These are phyloP conservation scores for Mus minutoides DNA, from an alignment of 2,797 vertebrate species.

Conservation along the genomic window DNA sequence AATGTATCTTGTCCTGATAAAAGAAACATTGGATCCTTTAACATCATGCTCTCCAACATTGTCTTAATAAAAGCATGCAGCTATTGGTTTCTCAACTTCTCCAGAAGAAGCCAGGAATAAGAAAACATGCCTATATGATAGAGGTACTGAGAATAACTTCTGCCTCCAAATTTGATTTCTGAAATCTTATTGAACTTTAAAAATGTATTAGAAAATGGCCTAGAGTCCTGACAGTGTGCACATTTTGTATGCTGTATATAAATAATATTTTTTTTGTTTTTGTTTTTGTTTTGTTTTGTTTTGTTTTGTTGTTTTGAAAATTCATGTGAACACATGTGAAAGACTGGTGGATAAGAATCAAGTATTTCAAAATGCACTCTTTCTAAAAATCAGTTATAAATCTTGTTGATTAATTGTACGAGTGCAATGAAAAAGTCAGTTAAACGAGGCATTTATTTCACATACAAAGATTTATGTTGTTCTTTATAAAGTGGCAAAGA, in stretches of 20 bases:
- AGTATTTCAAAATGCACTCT: not conserved
- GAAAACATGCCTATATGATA: not conserved
- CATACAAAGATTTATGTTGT: not conserved
- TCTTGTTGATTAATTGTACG: not conserved
- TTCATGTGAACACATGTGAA: not conserved
- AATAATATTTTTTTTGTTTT: not conserved
- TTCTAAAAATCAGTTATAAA: not conserved
- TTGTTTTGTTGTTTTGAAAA: not conserved
- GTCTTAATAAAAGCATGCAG: not conserved
- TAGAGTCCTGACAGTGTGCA: not conserved
- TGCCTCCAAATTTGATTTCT: not conserved
- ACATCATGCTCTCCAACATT: too few species aligned
- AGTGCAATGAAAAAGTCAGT: not conserved
- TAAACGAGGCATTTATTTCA: not conserved
- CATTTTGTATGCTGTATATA: not conserved
- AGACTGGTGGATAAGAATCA: not conserved
- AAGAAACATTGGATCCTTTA: not conserved
- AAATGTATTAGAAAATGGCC: not conserved
- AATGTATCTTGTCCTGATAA: rapidly evolving
- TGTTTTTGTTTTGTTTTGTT: not conserved
- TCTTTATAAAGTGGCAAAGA: not conserved
- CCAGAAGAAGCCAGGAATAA: not conserved
- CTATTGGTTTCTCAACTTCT: not conserved
- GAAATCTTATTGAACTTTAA: not conserved
- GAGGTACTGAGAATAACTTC: not conserved